Conservation (phyloP, 2,113 vertebrate species). For the Coptodon rendalli region DNA sequence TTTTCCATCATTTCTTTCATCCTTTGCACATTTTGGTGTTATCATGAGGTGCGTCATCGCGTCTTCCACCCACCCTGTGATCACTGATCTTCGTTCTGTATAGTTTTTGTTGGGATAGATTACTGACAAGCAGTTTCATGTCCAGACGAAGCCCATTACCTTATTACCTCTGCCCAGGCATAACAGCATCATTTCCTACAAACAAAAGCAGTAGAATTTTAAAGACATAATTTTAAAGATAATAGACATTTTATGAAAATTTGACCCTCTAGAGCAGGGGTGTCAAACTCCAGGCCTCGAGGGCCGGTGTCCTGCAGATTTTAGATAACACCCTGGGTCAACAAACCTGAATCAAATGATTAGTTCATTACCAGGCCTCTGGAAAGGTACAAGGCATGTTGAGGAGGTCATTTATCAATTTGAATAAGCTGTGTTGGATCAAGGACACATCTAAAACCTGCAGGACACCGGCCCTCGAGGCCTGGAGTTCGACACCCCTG, state of each 20-base stretch:
- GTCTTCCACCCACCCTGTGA: background rate
- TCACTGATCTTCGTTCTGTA: background rate
- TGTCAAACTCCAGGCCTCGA: no score
- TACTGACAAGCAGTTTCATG: background rate
- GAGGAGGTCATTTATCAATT: no score
- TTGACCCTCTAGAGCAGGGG: background rate
- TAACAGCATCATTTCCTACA: background rate
- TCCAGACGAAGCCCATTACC: background rate
- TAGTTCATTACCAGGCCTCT: no score
- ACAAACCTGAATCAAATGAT: no score
- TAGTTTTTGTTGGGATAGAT: background rate
- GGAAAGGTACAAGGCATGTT: no score
- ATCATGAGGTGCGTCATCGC: background rate
- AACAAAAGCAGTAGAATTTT: background rate
- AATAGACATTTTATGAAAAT: background rate
- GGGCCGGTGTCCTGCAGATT: no score
- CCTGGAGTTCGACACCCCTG: no score
- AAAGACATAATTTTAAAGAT: background rate
- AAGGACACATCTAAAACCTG: no score
- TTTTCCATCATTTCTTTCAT: background rate
- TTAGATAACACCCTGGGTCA: no score
- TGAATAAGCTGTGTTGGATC: no score
- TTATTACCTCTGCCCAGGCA: background rate
- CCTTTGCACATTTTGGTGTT: background rate
- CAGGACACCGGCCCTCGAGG: no score